Evolutionary conservation across 2,797 vertebrate species (phyloP), one percentile per base, ranked within the genome.

Genomic region (Aeoliscus strigatus): DNA sequence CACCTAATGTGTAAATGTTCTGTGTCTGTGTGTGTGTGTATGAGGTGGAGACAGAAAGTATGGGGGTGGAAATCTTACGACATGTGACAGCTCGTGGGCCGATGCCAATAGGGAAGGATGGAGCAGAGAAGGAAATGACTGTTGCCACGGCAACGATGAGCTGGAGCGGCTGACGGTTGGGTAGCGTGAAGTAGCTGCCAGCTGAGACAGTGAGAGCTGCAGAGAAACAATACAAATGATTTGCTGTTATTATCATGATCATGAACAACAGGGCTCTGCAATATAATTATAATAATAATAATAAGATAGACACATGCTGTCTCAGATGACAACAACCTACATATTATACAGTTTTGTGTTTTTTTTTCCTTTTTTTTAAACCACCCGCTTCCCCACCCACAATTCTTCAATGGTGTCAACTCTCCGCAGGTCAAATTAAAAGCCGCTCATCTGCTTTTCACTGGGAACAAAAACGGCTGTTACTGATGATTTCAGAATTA

Each of bases 171-270:
- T 77, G 42, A 51, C 82, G 63, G 79, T 77, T 0, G 76, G 87
- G 72, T 86, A 82, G 47, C 15, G 76, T 2, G 87, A 85, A 3
- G 89, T 81, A 37, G 81, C 84, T 8, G 60, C 88, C 46, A 96
- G 87, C 87, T 96, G 93, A 70, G 93, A 96, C 16, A 93, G 82
- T 0, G 94, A 94, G 46, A 95, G 79, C 94, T 98, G 87, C n/a
- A 53, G 74, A 60, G 73, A 78, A 76, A 83, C 70, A 80, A 79
- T 60, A 59, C 66, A 74, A 72, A 83, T 65, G 42, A 76, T 61
- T 75, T 24, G 14, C 55, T 52, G 61, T 77, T 81, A 69, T 76
- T 73, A 78, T 74, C 52, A 60, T 55, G 42, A 69, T 76, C 69
- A 69, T 46, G 42, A 70, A 67, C 54, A 76, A 60, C 52, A 36